Conservation (phyloP, 2,888 invertebrate species). For the Drosophila meridiana region DNA sequence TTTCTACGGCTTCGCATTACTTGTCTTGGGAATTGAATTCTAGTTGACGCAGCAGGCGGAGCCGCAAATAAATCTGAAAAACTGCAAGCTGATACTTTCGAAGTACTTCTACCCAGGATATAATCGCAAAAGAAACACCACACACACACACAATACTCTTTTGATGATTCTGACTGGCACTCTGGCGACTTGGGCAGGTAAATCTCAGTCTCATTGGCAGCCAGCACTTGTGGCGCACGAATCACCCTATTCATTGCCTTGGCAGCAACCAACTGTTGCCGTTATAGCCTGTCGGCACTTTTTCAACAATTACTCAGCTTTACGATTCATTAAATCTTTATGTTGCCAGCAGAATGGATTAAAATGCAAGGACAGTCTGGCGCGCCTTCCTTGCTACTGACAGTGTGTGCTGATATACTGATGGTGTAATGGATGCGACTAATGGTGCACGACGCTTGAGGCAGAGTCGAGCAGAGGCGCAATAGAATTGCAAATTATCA, state of each 20-base stretch:
- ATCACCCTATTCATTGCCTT: constrained; percentile 13
- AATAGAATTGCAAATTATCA: constrained; percentile 42
- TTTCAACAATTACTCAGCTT: constrained; percentile 75
- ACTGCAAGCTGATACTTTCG: constrained; percentile 62
- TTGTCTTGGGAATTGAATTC: constrained; percentile 39
- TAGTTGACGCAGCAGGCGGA: constrained; percentile 26
- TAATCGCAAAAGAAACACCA: constrained; percentile 20
- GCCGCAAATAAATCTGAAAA: constrained; percentile 52
- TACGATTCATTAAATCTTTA: constrained; percentile 78
- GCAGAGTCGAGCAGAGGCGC: background rate
- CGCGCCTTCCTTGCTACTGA: background rate
- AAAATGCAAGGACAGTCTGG: constrained; percentile 52
- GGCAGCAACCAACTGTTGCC: constrained; percentile 60
- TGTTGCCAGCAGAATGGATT: constrained; percentile 72
- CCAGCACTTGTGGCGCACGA: constrained; percentile 14
- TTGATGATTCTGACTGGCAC: constrained; percentile 1
- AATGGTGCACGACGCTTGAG: constrained; percentile 48
- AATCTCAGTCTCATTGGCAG: constrained; percentile 19
- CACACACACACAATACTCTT: background rate
- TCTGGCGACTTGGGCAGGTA: constrained; percentile 20
- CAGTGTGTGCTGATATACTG: background rate
- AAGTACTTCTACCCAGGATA: constrained; percentile 40
- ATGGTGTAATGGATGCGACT: constrained; percentile 57
- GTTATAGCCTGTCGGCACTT: constrained; percentile 44
- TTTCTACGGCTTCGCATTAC: constrained; percentile 57